phyloP scores from a whole-genome alignment of 2,888 invertebrate species.

The Watsonalla cultraria region DNA sequence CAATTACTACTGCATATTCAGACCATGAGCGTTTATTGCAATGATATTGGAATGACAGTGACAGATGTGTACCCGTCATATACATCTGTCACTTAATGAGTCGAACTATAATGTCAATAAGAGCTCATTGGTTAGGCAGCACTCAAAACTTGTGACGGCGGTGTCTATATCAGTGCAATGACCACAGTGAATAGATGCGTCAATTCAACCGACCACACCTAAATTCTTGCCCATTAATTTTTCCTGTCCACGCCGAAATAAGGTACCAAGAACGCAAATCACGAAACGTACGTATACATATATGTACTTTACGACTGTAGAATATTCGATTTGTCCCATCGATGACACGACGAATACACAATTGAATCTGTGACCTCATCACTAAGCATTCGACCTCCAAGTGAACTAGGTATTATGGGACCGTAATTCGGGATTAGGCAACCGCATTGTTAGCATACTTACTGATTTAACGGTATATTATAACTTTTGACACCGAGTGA shows the following conservation, averaged over 20 bases:
- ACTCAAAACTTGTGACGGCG: no score
- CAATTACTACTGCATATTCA: no score
- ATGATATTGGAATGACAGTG: no score
- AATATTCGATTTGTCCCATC: slow-evolving; percentile 24
- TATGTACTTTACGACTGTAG: slow-evolving; percentile 24
- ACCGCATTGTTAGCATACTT: slow-evolving; percentile 8
- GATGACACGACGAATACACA: slow-evolving; percentile 24
- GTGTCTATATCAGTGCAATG: no score
- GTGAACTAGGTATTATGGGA: slow-evolving; percentile 7
- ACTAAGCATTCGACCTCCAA: slow-evolving; percentile 9
- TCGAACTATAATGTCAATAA: no score
- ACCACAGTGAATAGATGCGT: no score
- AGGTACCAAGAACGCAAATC: not conserved
- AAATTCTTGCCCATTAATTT: not conserved
- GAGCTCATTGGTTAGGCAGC: no score
- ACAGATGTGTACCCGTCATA: no score
- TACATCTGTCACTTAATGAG: no score
- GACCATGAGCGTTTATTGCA: no score
- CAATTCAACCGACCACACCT: no score
- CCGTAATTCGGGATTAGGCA: slow-evolving; percentile 3
- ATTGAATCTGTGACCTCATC: slow-evolving; percentile 31
- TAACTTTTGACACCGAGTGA: slow-evolving; percentile 1
- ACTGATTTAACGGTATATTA: slow-evolving; percentile 10
- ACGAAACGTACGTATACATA: slow-evolving; percentile 4
- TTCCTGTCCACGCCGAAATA: not conserved